These are phyloP conservation scores for Bettongia penicillata DNA, from an alignment of 2,113 vertebrate species.

Conservation along the genomic window DNA sequence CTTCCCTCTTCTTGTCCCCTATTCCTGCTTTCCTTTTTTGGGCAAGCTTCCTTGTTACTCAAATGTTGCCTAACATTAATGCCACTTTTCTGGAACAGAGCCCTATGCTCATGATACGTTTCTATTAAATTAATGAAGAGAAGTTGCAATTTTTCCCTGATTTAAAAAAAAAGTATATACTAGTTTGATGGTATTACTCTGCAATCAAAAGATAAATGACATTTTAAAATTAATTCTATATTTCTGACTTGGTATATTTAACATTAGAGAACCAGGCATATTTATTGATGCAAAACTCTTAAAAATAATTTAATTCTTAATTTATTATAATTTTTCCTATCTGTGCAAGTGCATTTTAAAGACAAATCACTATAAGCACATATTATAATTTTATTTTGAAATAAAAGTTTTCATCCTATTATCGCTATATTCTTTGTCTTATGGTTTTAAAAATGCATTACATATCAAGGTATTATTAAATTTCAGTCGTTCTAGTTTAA, in stretches of 20 bases:
- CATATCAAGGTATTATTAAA: too few relatives aligned
- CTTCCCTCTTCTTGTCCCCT: background rate
- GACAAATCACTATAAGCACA: background rate
- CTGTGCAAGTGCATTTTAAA: background rate
- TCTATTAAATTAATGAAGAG: background rate
- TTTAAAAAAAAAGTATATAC: background rate
- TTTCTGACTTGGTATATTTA: background rate
- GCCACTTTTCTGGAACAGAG: background rate
- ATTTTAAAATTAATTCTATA: background rate
- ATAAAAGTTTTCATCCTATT: too few relatives aligned
- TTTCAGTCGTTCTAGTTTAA: too few relatives aligned
- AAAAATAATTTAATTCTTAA: background rate
- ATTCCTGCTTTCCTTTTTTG: background rate
- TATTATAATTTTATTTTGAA: too few relatives aligned
- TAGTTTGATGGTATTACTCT: background rate
- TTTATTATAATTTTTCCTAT: background rate
- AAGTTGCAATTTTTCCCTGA: background rate
- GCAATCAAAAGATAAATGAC: background rate
- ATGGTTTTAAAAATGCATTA: too few relatives aligned
- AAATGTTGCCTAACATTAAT: background rate
- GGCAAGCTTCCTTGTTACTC: background rate
- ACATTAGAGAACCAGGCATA: background rate
- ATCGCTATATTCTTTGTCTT: too few relatives aligned
- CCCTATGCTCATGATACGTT: background rate
- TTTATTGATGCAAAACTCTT: background rate